Conservation (phyloP, 2,888 invertebrate genomes). For the Barypeithes pellucidus region DNA sequence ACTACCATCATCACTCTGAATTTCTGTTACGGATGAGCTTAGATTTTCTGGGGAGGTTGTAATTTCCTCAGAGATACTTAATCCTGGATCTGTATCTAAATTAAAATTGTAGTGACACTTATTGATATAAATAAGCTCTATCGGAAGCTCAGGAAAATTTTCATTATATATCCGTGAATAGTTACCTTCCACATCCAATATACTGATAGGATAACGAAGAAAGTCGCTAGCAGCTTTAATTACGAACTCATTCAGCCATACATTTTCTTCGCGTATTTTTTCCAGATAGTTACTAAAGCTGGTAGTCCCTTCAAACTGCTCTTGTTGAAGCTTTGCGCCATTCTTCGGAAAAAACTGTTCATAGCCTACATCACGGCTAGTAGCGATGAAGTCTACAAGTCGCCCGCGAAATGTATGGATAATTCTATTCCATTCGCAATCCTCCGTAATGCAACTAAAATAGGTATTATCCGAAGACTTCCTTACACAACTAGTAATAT, state of each 20-base stretch:
- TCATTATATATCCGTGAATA: neutral
- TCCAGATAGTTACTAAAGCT: neutral
- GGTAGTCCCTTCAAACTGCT: neutral
- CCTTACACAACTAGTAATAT: neutral
- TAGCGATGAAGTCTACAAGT: conserved; percentile 1
- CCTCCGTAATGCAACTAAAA: conserved; percentile 1
- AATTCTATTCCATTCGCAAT: neutral
- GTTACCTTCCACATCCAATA: neutral
- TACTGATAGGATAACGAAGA: conserved; percentile 3
- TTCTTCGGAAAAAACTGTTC: conserved; percentile 4
- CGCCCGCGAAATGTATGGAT: neutral
- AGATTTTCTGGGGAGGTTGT: neutral
- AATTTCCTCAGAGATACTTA: neutral
- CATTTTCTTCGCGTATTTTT: conserved; percentile 1
- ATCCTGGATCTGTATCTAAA: neutral
- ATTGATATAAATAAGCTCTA: neutral
- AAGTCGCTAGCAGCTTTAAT: conserved; percentile 23
- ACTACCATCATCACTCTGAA: neutral
- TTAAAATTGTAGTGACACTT: conserved; percentile 9
- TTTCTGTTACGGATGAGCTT: neutral
- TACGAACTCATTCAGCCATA: conserved; percentile 12
- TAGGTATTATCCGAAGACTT: neutral
- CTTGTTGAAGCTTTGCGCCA: neutral
- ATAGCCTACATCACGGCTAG: neutral
- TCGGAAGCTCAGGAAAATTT: neutral